A percentile compares a stretch with the other conserved stretches of the same genome.
Evolutionary conservation across 1,140 invertebrate species (phyloP).

Genomic region (Drosophila sulfurigaster): DNA sequence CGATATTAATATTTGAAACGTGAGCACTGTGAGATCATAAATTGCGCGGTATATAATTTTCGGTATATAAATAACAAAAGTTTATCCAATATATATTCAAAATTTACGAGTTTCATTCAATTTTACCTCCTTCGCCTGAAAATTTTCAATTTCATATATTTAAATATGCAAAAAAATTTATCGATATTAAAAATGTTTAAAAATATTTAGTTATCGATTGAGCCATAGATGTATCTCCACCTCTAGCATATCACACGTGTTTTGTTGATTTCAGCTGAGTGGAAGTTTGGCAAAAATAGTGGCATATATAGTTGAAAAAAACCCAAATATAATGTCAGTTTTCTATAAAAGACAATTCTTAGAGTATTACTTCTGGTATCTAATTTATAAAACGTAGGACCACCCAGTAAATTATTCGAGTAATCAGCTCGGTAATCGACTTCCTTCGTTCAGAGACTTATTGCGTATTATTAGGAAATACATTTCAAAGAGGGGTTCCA

Average conservation of each 20-base stretch:
- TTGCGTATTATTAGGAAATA: constrained; percentile 52
- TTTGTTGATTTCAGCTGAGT: constrained; percentile 48
- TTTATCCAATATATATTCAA: too few species aligned
- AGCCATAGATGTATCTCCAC: too few species aligned
- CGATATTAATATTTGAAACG: too few species aligned
- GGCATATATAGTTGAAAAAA: constrained; percentile 21
- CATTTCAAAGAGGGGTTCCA: neutral
- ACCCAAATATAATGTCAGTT: constrained; percentile 46
- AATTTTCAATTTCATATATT: too few species aligned
- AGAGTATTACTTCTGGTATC: constrained; percentile 27
- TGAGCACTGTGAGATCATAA: too few species aligned
- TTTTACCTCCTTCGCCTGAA: too few species aligned
- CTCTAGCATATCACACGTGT: constrained; percentile 46
- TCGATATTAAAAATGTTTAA: neutral
- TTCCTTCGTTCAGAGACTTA: neutral
- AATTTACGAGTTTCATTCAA: too few species aligned
- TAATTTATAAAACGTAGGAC: constrained; percentile 43
- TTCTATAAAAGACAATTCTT: constrained; percentile 8
- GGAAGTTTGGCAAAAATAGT: constrained; percentile 25
- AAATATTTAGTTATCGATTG: neutral
- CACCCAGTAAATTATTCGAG: neutral
- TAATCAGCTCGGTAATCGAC: neutral
- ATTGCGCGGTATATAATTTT: too few species aligned
- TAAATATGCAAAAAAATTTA: neutral
- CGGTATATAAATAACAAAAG: too few species aligned